Conservation (phyloP, 1,140 invertebrate genomes). For the Nymphalis io region DNA sequence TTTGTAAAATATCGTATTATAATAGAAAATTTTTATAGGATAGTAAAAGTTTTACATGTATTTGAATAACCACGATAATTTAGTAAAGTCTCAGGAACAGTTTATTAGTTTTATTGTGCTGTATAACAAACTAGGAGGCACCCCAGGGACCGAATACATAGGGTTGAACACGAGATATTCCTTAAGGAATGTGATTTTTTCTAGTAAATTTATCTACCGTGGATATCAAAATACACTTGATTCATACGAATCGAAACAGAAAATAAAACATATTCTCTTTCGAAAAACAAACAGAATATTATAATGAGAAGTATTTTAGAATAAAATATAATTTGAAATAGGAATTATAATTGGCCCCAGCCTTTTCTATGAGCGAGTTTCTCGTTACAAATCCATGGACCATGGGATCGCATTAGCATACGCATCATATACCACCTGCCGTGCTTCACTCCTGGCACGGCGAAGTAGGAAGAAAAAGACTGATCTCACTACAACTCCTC, state of each 20-base stretch:
- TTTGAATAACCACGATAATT: slow-evolving; percentile 24
- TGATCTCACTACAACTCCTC: too few species aligned
- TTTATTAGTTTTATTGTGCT: slow-evolving; percentile 40
- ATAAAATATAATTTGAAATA: too few species aligned
- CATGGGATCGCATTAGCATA: too few species aligned
- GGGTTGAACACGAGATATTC: neutral
- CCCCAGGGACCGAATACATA: slow-evolving; percentile 5
- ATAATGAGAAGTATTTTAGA: too few species aligned
- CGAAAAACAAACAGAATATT: neutral
- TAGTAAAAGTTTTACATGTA: slow-evolving; percentile 10
- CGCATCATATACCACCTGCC: too few species aligned
- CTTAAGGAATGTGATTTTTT: neutral
- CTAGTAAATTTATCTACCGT: neutral
- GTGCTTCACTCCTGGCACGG: too few species aligned
- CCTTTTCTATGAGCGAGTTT: too few species aligned
- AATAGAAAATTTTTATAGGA: neutral
- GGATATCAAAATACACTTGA: neutral
- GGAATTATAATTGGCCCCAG: too few species aligned
- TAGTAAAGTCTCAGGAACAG: slow-evolving; percentile 3
- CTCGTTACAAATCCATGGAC: too few species aligned
- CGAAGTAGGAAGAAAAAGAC: too few species aligned
- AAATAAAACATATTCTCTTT: neutral
- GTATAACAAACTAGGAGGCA: slow-evolving; percentile 30
- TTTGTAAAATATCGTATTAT: neutral
- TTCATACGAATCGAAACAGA: neutral